A percentile compares a stretch with the other conserved stretches of the same genome.
phyloP scores from a whole-genome alignment of 2,888 invertebrate species.

The Andrena dorsata region DNA sequence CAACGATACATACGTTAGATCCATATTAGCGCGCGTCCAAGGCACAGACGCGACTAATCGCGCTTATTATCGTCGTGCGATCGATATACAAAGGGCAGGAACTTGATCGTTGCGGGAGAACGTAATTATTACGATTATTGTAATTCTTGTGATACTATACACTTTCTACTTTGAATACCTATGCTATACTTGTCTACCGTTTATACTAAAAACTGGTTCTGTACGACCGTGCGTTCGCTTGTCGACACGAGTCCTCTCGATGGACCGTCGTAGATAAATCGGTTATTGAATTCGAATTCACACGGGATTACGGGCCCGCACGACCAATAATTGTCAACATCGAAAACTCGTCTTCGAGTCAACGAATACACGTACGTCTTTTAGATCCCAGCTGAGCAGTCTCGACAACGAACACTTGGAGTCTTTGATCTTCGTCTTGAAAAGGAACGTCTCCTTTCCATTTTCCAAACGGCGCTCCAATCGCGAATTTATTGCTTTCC shows the following conservation, averaged over 20 bases:
- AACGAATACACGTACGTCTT: conserved; percentile 73
- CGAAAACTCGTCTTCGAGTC: conserved; percentile 72
- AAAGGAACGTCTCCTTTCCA: not conserved
- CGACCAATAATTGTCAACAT: conserved; percentile 76
- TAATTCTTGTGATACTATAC: conserved; percentile 83
- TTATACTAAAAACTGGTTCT: conserved; percentile 70
- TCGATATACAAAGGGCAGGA: conserved; percentile 57
- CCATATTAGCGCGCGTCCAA: conserved; percentile 50
- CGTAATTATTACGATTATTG: conserved; percentile 76
- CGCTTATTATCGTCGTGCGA: conserved; percentile 67
- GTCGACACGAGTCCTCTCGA: conserved; percentile 54
- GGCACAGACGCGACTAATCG: conserved; percentile 49
- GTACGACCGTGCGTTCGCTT: conserved; percentile 65
- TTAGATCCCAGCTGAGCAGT: conserved; percentile 53
- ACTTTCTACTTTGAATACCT: conserved; percentile 83
- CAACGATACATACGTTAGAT: conserved; percentile 22
- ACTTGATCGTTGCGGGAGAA: conserved; percentile 62
- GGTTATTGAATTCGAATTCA: conserved; percentile 19
- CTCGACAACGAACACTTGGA: conserved; percentile 75
- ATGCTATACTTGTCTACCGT: conserved; percentile 75
- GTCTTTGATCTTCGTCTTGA: conserved; percentile 30
- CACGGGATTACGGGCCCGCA: conserved; percentile 1
- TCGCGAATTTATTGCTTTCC: too few species aligned
- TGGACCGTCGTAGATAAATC: not conserved
- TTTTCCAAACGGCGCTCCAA: too few species aligned